Percentiles rank a stretch among this genome's conserved stretches.
Conservation (phyloP, 2,797 vertebrate genomes). For the Okamejei kenojei region DNA sequence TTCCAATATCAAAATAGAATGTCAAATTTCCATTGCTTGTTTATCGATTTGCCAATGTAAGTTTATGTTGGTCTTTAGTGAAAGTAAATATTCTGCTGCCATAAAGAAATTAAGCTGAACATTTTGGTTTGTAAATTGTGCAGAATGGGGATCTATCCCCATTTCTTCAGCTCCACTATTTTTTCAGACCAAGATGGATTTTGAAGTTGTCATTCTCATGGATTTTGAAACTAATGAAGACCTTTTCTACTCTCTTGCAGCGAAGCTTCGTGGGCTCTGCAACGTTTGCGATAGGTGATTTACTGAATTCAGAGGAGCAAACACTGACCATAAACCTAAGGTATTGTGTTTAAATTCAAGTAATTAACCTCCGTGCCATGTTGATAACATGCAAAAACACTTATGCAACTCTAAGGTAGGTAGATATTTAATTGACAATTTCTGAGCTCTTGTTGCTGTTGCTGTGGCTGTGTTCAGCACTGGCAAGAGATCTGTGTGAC, state of each 20-base stretch:
- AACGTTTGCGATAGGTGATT: slow-evolving; percentile 78
- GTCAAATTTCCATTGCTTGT: neutral
- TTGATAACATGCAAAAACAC: neutral
- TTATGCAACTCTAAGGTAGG: neutral
- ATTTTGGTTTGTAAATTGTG: slow-evolving; percentile 36
- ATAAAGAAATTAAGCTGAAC: neutral
- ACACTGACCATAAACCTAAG: slow-evolving; percentile 79
- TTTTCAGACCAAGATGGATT: slow-evolving; percentile 40
- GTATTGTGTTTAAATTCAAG: slow-evolving; percentile 52
- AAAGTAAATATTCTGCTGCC: slow-evolving; percentile 27
- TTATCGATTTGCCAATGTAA: neutral
- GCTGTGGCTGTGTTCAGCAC: neutral
- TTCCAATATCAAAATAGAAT: neutral
- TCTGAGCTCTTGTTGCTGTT: neutral
- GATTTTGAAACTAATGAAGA: slow-evolving; percentile 39
- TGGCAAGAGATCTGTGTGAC: neutral
- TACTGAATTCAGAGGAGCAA: slow-evolving; percentile 82
- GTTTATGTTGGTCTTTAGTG: slow-evolving; percentile 40
- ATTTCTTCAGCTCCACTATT: slow-evolving; percentile 33
- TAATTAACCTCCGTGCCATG: neutral
- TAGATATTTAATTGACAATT: slow-evolving; percentile 21
- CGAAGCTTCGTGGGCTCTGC: slow-evolving; percentile 80
- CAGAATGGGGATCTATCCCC: slow-evolving; percentile 7
- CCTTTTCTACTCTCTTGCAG: slow-evolving; percentile 59
- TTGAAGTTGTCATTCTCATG: slow-evolving; percentile 33